Base-by-base conservation (phyloP, 1,140 invertebrate species). In the Leptopilina clavipes region DNA sequence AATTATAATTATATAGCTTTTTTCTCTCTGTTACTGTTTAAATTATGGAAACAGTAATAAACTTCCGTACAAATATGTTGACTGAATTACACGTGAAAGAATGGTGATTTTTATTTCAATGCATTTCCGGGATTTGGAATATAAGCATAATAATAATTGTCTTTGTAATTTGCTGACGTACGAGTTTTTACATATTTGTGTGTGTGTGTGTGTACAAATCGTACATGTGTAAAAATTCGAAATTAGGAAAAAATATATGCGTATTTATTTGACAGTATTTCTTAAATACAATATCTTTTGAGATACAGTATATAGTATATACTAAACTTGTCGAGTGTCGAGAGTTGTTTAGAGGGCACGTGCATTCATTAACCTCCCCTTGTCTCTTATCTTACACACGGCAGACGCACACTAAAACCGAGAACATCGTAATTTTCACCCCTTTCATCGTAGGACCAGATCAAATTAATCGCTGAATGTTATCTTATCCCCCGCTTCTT, bases 321-420 rank as follows among this genome's bases (percentile, higher is more conserved):
- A 5, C 22, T 12, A 65, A 65, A 31, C 56, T 65, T 65, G 56
- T 65, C 56, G 22, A 65, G 56, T 65, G 56, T 31, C 56, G 56
- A 65, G 56, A 65, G 22, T 65, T 65, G 56, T 65, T 65, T 37
- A 65, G 56, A 65, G 22, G 22, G 56, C 56, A 31, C 25, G 56
- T 31, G n/a, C 52, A 18, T 70, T 75, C 73, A 70, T 75, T 65
- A 75, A 75, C 73, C 45, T 70, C 40, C 54, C 59, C 73, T 59
- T 75, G 73, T 75, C 73, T 70, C 56, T 75, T 74, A 74, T 74
- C 73, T 70, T 65, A 70, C 56, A 70, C 56, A 70, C 65, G 70
- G 73, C 73, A 75, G 71, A 72, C 19, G 70, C n/a, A 25, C 44
- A 48, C 71, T 65, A 31, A 65, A 31, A 31, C 22, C 25, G 22